Percentiles rank a stretch among this genome's conserved stretches.
These are phyloP conservation scores for Cheiracanthium punctorium DNA, from an alignment of 2,888 invertebrate species.

Conservation along the genomic window DNA sequence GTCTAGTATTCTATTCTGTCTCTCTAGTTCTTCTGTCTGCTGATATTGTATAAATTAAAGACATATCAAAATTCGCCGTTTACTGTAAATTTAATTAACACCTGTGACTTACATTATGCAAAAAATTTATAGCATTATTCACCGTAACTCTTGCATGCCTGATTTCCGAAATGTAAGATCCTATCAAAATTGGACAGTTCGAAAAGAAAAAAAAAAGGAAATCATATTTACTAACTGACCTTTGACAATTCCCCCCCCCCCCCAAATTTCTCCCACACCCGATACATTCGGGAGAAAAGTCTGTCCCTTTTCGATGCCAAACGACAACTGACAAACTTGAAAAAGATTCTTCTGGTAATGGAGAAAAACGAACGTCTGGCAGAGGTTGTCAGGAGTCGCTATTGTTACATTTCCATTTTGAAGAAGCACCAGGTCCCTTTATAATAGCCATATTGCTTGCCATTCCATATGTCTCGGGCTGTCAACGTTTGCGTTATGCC, in stretches of 20 bases:
- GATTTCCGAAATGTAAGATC: too few species aligned
- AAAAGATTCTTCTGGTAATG: background rate
- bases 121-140: too few species aligned
- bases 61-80: too few species aligned
- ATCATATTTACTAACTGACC: background rate
- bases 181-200: background rate
- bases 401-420: slow-evolving; percentile 16
- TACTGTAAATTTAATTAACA: too few species aligned
- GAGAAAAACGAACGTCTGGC: slow-evolving; percentile 51
- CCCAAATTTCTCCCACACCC: too few species aligned
- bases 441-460: slow-evolving; percentile 63
- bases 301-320: background rate
- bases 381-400: slow-evolving; percentile 31
- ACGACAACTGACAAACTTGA: slow-evolving; percentile 9
- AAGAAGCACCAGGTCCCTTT: slow-evolving; percentile 35
- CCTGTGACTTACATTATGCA: too few species aligned
- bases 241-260: background rate
- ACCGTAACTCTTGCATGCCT: too few species aligned
- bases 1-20: too few species aligned
- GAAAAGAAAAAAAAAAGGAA: background rate
- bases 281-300: background rate
- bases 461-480: slow-evolving; percentile 33
- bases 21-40: too few species aligned
- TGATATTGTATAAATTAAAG: too few species aligned
- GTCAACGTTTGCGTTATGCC: slow-evolving; percentile 37